Percentiles rank a stretch among this genome's conserved stretches.
Evolutionary conservation across 1,140 invertebrate species (phyloP).

Genomic region (Nasonia longicornis): DNA sequence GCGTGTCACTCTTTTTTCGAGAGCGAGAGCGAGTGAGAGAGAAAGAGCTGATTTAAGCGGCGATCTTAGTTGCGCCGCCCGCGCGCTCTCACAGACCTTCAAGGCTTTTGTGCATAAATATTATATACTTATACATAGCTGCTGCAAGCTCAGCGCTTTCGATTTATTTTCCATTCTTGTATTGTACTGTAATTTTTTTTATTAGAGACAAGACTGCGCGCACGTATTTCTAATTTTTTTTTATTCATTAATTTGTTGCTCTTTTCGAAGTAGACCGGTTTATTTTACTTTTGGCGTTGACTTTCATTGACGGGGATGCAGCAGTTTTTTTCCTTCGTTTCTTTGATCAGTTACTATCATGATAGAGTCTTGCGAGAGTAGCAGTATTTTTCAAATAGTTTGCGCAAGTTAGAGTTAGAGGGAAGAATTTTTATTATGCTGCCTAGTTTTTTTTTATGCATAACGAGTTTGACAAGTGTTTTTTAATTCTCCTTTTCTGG

Average conservation of each 20-base stretch:
- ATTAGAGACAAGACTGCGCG: slow-evolving; percentile 9
- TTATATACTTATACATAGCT: not conserved
- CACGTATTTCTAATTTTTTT: not conserved
- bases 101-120: too few relatives aligned
- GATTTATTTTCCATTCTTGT: not conserved
- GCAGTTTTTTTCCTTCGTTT: too few relatives aligned
- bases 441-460: too few relatives aligned
- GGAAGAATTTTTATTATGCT: too few relatives aligned
- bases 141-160: slow-evolving; percentile 18
- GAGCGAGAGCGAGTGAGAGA: slow-evolving; percentile 13
- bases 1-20: not conserved
- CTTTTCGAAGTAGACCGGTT: not conserved
- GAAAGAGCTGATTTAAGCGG: slow-evolving; percentile 12
- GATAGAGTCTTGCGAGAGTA: too few relatives aligned
- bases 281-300: not conserved
- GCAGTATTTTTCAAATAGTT: too few relatives aligned
- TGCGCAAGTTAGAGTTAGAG: too few relatives aligned
- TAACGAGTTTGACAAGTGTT: too few relatives aligned
- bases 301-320: too few relatives aligned
- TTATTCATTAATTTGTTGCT: not conserved
- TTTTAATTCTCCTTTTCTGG: too few relatives aligned
- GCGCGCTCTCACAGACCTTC: not conserved
- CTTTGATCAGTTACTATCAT: too few relatives aligned
- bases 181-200: not conserved
- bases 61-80: not conserved